phyloP scores from a whole-genome alignment of 2,113 vertebrate species.

The Zosterops japonicus region DNA sequence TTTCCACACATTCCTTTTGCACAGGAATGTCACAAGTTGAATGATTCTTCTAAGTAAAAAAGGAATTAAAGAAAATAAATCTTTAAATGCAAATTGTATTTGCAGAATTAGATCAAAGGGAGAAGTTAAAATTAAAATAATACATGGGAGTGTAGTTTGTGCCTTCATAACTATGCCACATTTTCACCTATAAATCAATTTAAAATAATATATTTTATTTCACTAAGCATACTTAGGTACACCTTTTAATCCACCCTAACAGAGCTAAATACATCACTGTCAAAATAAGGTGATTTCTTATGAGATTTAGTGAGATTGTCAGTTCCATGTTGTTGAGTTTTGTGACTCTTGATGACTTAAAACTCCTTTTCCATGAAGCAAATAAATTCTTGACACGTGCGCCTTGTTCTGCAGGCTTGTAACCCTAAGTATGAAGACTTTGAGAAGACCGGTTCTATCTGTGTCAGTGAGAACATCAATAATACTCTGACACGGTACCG shows the following conservation, averaged over 20 bases:
- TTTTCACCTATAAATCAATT: background rate
- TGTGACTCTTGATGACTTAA: background rate
- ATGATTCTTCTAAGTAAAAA: background rate
- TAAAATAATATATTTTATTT: background rate
- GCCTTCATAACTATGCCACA: background rate
- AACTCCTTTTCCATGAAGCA: background rate
- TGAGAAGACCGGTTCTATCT: slow-evolving; percentile 90
- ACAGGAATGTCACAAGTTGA: background rate
- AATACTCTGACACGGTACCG: slow-evolving; percentile 89
- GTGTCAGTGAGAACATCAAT: slow-evolving; percentile 89
- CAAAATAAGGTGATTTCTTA: background rate
- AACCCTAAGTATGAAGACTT: slow-evolving; percentile 89
- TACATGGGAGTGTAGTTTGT: background rate
- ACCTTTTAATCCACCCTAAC: background rate
- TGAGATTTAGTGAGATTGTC: background rate
- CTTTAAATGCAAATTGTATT: background rate
- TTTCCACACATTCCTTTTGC: background rate
- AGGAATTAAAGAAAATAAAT: background rate
- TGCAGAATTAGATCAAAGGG: background rate
- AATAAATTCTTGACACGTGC: background rate
- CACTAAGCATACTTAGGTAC: background rate
- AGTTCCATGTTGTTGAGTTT: background rate
- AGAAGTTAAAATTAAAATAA: background rate
- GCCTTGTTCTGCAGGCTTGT: slow-evolving; percentile 81
- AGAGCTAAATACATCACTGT: background rate